Conservation (phyloP, 1,140 invertebrate species). For the Hyles euphorbiae region DNA sequence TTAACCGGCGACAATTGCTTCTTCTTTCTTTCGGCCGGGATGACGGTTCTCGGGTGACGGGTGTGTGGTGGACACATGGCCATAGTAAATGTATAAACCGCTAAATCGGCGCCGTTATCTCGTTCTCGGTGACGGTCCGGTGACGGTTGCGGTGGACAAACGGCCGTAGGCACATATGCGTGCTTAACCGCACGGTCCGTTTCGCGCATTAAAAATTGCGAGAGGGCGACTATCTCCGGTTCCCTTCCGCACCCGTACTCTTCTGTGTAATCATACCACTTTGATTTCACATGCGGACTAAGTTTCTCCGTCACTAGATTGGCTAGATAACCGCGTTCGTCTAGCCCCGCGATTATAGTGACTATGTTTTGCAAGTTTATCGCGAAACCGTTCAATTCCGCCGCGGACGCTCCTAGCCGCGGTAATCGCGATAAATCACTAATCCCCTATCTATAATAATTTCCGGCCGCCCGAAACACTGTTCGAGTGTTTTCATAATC, state of each 20-base stretch:
- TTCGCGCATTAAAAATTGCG: conserved; percentile 5
- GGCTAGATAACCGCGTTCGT: background rate
- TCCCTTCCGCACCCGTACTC: background rate
- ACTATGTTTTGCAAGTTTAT: background rate
- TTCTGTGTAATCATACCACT: conserved; percentile 1
- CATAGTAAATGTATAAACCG: no score
- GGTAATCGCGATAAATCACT: background rate
- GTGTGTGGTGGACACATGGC: no score
- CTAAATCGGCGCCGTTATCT: no score
- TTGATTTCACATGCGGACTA: background rate
- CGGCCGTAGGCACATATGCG: background rate
- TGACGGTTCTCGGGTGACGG: no score
- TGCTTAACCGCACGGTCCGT: conserved; percentile 2
- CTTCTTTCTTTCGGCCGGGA: no score
- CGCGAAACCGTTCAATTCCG: background rate
- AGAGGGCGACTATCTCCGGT: background rate
- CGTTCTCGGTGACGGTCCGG: no score
- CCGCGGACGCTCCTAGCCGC: background rate
- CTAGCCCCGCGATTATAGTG: background rate
- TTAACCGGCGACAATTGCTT: no score
- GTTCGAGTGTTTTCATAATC: no score
- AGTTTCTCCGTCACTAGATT: conserved; percentile 6
- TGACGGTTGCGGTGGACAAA: no score
- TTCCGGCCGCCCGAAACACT: no score
- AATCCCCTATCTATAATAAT: background rate